A percentile compares a stretch with the other conserved stretches of the same genome.
phyloP scores from a whole-genome alignment of 1,140 invertebrate species.

The Tetramorium simillimum region DNA sequence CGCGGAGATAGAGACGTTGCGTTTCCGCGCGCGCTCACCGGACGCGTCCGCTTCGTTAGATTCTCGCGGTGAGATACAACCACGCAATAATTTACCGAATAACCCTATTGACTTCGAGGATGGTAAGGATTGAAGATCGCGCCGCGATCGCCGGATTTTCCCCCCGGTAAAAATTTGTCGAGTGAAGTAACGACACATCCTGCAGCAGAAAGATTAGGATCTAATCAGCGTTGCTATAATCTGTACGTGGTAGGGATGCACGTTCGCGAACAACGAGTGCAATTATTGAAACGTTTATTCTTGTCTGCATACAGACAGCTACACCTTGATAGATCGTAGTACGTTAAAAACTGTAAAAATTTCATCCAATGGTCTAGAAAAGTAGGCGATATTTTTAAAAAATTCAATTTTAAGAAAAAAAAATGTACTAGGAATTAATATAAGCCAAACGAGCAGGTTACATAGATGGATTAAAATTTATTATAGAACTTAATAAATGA shows the following conservation, averaged over 20 bases:
- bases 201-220: conserved; percentile 8
- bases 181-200: conserved; percentile 5
- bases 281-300: conserved; percentile 48
- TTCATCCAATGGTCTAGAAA: too few species aligned
- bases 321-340: neutral
- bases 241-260: neutral
- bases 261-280: neutral
- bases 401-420: neutral
- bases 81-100: conserved; percentile 48
- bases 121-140: conserved; percentile 8
- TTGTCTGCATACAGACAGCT: neutral
- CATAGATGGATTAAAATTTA: too few species aligned
- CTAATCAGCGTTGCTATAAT: neutral
- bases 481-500: too few species aligned
- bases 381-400: neutral
- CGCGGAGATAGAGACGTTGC: conserved; percentile 41
- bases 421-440: neutral
- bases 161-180: neutral
- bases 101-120: conserved; percentile 43
- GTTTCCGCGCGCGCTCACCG: conserved; percentile 17
- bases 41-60: conserved; percentile 26
- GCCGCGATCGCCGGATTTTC: conserved; percentile 26
- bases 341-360: neutral
- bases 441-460: too few species aligned
- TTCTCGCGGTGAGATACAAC: conserved; percentile 36